Percentiles rank a stretch among this genome's conserved stretches.
Conservation (phyloP, 2,797 vertebrate genomes). For the Cyprinodon diabolis region DNA sequence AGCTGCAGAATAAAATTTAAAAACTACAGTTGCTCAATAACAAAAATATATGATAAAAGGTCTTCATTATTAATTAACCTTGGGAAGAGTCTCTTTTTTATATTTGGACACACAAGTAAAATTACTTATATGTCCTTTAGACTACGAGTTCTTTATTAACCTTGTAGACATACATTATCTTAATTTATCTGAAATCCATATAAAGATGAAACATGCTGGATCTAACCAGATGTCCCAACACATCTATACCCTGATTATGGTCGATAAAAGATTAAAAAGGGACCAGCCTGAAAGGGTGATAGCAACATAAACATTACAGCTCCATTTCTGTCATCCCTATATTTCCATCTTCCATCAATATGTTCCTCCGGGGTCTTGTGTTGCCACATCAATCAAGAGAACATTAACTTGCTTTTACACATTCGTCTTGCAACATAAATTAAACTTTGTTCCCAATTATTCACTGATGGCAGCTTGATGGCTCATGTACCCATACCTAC, state of each 20-base stretch:
- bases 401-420: conserved; percentile 70
- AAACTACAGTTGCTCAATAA: neutral
- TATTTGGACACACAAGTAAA: conserved; percentile 18
- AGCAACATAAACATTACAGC: conserved; percentile 42
- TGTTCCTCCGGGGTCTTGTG: conserved; percentile 50
- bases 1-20: conserved; percentile 22
- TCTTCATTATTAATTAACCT: conserved; percentile 47
- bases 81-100: conserved; percentile 33
- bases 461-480: conserved; percentile 34
- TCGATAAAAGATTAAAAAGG: conserved; percentile 2
- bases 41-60: conserved; percentile 26
- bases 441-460: conserved; percentile 47
- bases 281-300: conserved; percentile 30
- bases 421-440: conserved; percentile 68
- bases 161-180: neutral
- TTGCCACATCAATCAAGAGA: conserved; percentile 72
- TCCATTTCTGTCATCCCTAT: conserved; percentile 42
- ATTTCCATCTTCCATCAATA: conserved; percentile 60
- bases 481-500: neutral
- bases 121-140: conserved; percentile 23
- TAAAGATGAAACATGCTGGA: neutral
- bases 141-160: conserved; percentile 5
- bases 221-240: neutral
- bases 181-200: conserved; percentile 23
- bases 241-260: conserved; percentile 16